Conservation (phyloP, 2,113 vertebrate genomes). For the Chrysochloris asiatica region DNA sequence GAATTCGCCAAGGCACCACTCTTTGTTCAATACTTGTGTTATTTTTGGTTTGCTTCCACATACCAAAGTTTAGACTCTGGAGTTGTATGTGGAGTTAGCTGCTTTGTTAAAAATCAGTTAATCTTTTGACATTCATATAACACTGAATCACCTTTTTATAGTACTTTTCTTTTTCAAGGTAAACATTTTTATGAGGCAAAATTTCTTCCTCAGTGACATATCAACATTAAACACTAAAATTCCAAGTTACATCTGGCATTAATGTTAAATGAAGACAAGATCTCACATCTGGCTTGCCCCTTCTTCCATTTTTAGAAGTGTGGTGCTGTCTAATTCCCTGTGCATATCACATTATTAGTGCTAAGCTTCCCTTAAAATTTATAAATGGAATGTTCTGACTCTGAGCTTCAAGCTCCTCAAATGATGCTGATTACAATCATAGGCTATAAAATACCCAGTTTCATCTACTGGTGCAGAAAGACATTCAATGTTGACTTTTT, state of each 20-base stretch:
- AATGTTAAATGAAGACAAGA: neutral
- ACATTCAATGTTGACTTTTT: no score
- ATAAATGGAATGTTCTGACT: no score
- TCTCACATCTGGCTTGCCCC: fast-evolving
- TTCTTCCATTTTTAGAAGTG: neutral
- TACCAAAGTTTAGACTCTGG: neutral
- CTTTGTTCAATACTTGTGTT: neutral
- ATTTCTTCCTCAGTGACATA: neutral
- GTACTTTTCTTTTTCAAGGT: neutral
- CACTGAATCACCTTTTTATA: neutral
- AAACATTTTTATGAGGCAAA: neutral
- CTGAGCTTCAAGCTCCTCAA: no score
- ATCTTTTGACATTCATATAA: neutral
- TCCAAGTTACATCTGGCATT: neutral
- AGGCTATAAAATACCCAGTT: no score
- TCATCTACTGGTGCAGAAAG: no score
- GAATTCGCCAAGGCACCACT: neutral
- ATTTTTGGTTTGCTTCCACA: neutral
- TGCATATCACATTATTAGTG: no score
- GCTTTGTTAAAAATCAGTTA: constrained; percentile 11
- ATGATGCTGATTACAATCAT: no score
- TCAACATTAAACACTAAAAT: neutral
- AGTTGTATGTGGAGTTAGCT: neutral
- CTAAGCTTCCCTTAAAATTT: no score
- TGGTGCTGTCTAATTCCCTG: neutral